These are phyloP conservation scores for Gasterosteus aculeatus DNA, from an alignment of 2,113 vertebrate species.

Conservation along the genomic window DNA sequence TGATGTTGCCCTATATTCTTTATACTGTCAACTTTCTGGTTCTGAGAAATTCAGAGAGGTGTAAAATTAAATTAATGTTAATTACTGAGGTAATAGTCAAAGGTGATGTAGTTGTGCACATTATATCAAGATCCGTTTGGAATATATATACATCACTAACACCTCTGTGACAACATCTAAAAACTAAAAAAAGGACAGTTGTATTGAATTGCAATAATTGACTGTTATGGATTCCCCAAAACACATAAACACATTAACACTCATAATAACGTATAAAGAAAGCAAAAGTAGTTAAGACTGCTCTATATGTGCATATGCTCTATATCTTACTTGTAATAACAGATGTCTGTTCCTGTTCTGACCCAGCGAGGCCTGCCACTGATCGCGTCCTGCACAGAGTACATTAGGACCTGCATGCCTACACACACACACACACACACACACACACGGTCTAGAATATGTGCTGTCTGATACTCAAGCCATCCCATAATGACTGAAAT, in stretches of 20 bases:
- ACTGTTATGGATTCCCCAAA: no score
- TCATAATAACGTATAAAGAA: conserved; percentile 7
- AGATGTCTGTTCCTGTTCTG: conserved; percentile 93
- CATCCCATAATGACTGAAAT: background rate
- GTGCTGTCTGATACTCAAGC: background rate
- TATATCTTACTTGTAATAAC: conserved; percentile 93
- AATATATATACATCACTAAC: background rate
- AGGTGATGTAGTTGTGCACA: background rate
- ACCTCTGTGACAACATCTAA: background rate
- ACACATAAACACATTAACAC: background rate
- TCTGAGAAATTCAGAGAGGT: background rate
- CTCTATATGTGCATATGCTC: background rate
- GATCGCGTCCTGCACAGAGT: conserved; percentile 96
- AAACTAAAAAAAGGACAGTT: background rate
- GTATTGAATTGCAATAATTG: background rate
- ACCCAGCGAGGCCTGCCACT: conserved; percentile 89
- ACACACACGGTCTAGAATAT: background rate
- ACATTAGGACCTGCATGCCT: conserved; percentile 99
- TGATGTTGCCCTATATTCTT: background rate
- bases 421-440: conserved; percentile 20
- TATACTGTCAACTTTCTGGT: background rate
- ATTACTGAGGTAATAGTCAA: background rate
- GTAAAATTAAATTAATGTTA: background rate
- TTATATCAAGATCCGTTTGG: background rate
- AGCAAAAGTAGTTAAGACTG: background rate